Evolutionary conservation across 2,888 invertebrate genomes (phyloP).

Genomic region (Meloe dianella): DNA sequence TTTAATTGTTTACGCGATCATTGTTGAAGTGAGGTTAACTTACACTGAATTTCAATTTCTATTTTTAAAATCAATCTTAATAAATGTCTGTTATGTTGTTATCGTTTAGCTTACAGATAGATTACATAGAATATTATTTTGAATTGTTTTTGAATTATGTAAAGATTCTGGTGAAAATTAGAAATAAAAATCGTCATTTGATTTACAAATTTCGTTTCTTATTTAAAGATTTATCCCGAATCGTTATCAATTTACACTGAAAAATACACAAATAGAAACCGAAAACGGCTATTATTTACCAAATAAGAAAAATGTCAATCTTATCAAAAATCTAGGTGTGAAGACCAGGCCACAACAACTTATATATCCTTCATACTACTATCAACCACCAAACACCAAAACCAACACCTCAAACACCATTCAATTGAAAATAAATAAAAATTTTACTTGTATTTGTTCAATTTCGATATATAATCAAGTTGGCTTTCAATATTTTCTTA

Average conservation of each 20-base stretch:
- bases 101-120: not conserved
- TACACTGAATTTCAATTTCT: not conserved
- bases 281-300: not conserved
- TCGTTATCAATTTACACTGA: not conserved
- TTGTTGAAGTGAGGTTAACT: constrained; percentile 25
- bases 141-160: not conserved
- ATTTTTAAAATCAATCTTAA: not conserved
- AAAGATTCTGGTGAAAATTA: not conserved
- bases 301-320: not conserved
- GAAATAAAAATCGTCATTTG: not conserved
- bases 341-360: constrained; percentile 18
- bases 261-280: not conserved
- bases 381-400: constrained; percentile 21
- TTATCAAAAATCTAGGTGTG: constrained; percentile 25
- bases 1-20: constrained; percentile 44
- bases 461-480: not conserved
- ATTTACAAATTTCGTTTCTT: not conserved
- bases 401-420: constrained; percentile 10
- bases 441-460: not conserved
- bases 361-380: constrained; percentile 13
- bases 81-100: not conserved
- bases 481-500: not conserved
- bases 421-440: not conserved
- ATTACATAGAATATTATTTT: not conserved
- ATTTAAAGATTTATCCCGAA: not conserved